A percentile compares a stretch with the other conserved stretches of the same genome.
Conservation (phyloP, 35 echinoderm and acorn worm genomes). For the Ophioderma brevispina region DNA sequence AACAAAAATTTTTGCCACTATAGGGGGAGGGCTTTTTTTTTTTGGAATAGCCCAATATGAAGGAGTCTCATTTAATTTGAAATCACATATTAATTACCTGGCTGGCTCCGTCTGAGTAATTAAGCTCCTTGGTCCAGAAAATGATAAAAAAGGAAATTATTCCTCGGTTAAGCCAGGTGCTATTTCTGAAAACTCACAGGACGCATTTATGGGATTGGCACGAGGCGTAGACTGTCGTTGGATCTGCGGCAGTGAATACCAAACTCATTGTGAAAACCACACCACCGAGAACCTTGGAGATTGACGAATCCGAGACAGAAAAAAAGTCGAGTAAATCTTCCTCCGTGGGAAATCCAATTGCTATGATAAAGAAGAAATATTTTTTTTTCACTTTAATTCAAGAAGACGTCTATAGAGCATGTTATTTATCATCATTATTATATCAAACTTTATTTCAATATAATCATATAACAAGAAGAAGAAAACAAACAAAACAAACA, state of each 20-base stretch:
- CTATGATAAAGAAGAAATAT: too few species aligned
- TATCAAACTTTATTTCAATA: too few species aligned
- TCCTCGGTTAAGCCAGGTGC: conserved; percentile 70
- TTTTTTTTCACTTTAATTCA: too few species aligned
- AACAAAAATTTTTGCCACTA: too few species aligned
- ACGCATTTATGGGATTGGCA: conserved; percentile 1
- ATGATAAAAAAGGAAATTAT: conserved; percentile 56
- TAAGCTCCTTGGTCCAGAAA: conserved; percentile 54
- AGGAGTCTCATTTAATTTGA: too few species aligned
- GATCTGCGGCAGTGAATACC: conserved; percentile 42
- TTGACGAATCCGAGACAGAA: conserved; percentile 1
- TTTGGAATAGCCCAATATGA: too few species aligned
- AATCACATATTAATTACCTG: too few species aligned
- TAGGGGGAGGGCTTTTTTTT: too few species aligned
- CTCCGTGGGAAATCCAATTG: conserved; percentile 69
- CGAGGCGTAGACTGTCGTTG: conserved; percentile 47
- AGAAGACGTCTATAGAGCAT: too few species aligned
- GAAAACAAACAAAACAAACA: too few species aligned
- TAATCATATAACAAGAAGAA: too few species aligned
- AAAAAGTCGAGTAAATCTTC: conserved; percentile 64
- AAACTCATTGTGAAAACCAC: conserved; percentile 79
- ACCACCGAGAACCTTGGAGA: conserved; percentile 70
- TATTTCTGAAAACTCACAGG: neutral
- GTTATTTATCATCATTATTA: too few species aligned
- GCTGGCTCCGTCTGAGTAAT: conserved; percentile 68